These are phyloP conservation scores for Muscina levida DNA, from an alignment of 2,888 invertebrate genomes.

Conservation along the genomic window DNA sequence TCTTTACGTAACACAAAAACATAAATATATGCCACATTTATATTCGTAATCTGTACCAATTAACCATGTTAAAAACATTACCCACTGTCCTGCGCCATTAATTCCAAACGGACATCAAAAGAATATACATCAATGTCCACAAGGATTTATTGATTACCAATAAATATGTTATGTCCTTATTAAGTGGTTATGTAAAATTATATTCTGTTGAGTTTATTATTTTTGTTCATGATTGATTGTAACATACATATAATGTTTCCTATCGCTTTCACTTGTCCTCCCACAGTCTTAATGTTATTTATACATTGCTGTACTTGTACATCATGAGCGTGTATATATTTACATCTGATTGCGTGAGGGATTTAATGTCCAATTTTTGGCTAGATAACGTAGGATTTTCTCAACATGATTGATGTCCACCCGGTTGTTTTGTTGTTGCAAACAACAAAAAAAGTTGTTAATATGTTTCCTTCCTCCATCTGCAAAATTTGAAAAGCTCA, in stretches of 20 bases:
- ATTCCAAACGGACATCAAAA: no score
- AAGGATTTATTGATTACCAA: not conserved
- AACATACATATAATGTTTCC: no score
- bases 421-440: not conserved
- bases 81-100: no score
- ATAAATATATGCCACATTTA: no score
- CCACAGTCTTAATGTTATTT: no score
- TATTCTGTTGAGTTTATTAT: conserved; percentile 10
- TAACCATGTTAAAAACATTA: no score
- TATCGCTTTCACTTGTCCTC: no score
- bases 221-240: conserved; percentile 33
- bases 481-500: no score
- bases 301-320: no score
- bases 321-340: no score
- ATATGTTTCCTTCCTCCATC: not conserved
- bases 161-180: not conserved
- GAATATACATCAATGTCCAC: not conserved
- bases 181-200: conserved; percentile 12
- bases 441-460: not conserved
- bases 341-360: not conserved
- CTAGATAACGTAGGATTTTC: not conserved
- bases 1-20: no score
- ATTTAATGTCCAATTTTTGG: not conserved
- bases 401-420: conserved; percentile 14
- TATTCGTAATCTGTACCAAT: no score